phyloP scores from a whole-genome alignment of 2,113 vertebrate genomes.

The Dinomys branickii region DNA sequence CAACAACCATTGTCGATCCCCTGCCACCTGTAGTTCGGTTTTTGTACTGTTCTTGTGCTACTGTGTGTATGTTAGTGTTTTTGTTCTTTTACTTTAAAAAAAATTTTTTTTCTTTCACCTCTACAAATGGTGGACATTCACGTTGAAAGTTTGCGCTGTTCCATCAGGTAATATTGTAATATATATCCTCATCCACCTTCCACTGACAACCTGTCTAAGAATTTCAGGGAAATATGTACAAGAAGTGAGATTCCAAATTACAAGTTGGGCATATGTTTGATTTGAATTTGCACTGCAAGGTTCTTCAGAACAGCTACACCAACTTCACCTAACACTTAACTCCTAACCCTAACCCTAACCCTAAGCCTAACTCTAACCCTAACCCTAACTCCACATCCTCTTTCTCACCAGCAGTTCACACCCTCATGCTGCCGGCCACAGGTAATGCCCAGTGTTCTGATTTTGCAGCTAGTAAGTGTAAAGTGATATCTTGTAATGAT shows the following conservation, averaged over 20 bases:
- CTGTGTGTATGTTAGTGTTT: too few species aligned
- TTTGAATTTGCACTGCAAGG: neutral
- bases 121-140: too few species aligned
- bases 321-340: neutral
- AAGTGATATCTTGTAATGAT: neutral
- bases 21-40: too few species aligned
- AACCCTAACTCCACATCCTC: neutral
- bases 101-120: too few species aligned
- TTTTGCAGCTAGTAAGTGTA: neutral
- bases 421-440: neutral
- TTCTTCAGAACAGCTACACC: neutral
- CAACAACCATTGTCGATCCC: too few species aligned
- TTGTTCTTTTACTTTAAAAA: too few species aligned
- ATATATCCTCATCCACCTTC: neutral
- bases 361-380: neutral
- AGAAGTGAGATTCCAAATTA: neutral
- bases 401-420: neutral
- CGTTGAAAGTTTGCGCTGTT: neutral
- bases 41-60: too few species aligned
- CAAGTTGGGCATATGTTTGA: neutral
- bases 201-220: neutral
- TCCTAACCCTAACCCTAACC: neutral
- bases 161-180: neutral
- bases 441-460: neutral
- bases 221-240: too few species aligned